These are phyloP conservation scores for Chrosomus eos DNA, from an alignment of 2,797 vertebrate species.

Conservation along the genomic window DNA sequence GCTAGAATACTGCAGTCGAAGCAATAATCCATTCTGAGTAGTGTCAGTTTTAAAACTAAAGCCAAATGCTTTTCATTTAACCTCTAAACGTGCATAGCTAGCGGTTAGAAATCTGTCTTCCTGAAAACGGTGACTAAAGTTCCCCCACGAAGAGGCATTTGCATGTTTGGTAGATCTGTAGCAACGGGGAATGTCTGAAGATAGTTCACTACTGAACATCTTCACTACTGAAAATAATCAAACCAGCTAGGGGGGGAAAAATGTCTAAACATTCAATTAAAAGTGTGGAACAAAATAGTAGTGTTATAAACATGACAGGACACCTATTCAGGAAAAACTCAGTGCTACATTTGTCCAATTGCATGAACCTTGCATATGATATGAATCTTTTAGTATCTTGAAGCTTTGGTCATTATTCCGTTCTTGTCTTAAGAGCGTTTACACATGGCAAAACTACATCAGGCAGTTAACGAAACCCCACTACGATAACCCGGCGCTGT, in stretches of 20 bases:
- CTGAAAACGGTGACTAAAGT: constrained; percentile 73
- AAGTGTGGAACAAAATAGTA: constrained; percentile 36
- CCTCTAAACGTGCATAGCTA: constrained; percentile 80
- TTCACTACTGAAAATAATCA: not conserved
- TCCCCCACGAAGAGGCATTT: constrained; percentile 63
- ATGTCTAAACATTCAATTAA: not conserved
- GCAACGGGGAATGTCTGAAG: constrained; percentile 58
- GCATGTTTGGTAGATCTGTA: constrained; percentile 55
- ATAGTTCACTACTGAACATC: not conserved
- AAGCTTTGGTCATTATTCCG: constrained; percentile 81
- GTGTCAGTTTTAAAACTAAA: constrained; percentile 58
- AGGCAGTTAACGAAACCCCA: constrained; percentile 60
- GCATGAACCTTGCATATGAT: constrained; percentile 76
- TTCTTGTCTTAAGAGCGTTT: constrained; percentile 61
- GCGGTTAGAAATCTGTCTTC: constrained; percentile 68
- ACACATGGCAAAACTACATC: constrained; percentile 46
- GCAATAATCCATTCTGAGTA: constrained; percentile 46
- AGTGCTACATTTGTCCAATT: constrained; percentile 73
- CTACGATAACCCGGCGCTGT: constrained; percentile 59
- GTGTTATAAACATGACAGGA: constrained; percentile 34
- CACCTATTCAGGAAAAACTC: constrained; percentile 37
- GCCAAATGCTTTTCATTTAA: constrained; percentile 69
- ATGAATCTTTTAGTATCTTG: constrained; percentile 66
- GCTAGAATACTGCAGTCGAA: constrained; percentile 47
- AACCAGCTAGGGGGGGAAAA: constrained; percentile 18